Base-by-base conservation (phyloP, 2,888 invertebrate genomes). In the Drosophila atripex region DNA sequence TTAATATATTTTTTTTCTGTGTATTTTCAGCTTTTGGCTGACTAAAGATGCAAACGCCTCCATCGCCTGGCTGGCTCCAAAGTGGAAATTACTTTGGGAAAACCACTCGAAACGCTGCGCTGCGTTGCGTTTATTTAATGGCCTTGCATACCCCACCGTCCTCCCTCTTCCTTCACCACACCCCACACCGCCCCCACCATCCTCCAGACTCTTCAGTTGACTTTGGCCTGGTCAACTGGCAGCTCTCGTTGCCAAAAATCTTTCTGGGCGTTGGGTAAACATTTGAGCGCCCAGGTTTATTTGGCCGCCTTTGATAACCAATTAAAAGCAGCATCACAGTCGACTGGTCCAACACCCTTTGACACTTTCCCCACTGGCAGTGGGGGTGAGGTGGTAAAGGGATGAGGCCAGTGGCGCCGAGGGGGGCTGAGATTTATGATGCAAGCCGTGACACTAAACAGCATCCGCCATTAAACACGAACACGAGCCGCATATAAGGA, bases 401-500 rank as follows among this genome's bases (percentile, higher is more conserved):
- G 32, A n/a, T n/a, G 35, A 35, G 35, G 35, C 5, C 32, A 23
- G 25, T 25, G 5, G 28, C 23, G 1, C 11, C 4, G 12, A 4
- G 2, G 30, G 53, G 32, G 18, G n/a, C 41, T 57, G 69, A 76
- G 79, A 86, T 86, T 86, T 85, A 86, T 86, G 85, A 71, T 72
- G 56, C 49, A 70, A 70, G 83, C 63, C 78, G 70, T 73, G 87
- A 86, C 87, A 82, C 82, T 85, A 86, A 85, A 85, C 84, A 85
- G 86, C 82, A 79, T 86, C 78, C 87, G 87, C 87, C 82, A 86
- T 85, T 85, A 85, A 85, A 84, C 80, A 82, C 73, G 75, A 76
- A 78, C 86, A 73, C 78, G 72, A 63, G 61, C 35, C 65, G 54
- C 85, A 85, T 77, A 80, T 76, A 75, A 53, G 46, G 75, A 63